Conservation (phyloP, 1,140 invertebrate genomes). For the Dolichoris vasculosae region DNA sequence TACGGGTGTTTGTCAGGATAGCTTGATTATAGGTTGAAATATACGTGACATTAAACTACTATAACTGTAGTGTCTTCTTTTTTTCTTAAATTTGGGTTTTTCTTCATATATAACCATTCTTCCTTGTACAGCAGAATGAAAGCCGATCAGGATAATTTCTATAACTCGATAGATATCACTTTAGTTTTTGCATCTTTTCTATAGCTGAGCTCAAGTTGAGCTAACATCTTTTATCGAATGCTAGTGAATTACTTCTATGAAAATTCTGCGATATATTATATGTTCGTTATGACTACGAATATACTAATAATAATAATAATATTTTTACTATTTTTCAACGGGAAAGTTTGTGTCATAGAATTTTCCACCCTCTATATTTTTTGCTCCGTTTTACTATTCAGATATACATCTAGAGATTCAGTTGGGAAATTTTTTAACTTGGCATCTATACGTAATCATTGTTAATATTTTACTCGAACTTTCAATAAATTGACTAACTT, state of each 20-base stretch:
- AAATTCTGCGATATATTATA: background rate
- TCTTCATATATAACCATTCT: background rate
- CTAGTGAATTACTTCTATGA: background rate
- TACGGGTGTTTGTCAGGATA: conserved; percentile 72
- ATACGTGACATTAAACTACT: conserved; percentile 67
- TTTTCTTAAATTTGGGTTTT: background rate
- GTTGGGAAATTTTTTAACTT: no score
- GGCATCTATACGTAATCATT: no score
- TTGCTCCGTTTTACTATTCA: no score
- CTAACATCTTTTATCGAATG: background rate
- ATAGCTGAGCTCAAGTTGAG: conserved; percentile 63
- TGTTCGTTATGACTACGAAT: background rate
- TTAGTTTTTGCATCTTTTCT: conserved; percentile 67
- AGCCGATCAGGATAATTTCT: background rate
- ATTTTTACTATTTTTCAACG: conserved; percentile 1
- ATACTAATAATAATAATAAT: no score
- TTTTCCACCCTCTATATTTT: no score
- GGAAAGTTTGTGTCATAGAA: no score
- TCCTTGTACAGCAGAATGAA: background rate
- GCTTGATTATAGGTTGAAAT: conserved; percentile 69
- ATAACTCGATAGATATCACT: conserved; percentile 52
- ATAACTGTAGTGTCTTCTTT: conserved; percentile 3
- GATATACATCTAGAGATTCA: no score
- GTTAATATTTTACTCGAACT: no score
- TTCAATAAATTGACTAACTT: no score